Percentiles rank a stretch among this genome's conserved stretches.
These are phyloP conservation scores for Pyrrhura leucotis DNA, from an alignment of 2,797 vertebrate genomes.

Conservation along the genomic window DNA sequence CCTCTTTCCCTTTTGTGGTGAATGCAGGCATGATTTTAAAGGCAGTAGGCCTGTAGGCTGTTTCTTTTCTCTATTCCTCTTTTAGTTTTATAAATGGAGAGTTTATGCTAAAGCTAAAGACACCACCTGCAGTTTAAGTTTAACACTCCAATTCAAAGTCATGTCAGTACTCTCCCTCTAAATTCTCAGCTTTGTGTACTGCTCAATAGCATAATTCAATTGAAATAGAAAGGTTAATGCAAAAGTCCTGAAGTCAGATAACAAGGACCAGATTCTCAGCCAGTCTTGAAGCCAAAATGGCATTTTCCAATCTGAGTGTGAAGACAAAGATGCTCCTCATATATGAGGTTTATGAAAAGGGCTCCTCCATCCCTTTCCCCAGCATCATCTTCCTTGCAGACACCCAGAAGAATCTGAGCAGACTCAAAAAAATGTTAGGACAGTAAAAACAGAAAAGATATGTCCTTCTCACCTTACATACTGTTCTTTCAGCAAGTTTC, in stretches of 20 bases:
- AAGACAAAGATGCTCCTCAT: not conserved
- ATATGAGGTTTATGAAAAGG: not conserved
- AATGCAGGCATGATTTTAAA: not conserved
- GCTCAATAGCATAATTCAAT: not conserved
- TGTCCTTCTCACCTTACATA: not conserved
- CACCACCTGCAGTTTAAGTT: not conserved
- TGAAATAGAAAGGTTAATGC: not conserved
- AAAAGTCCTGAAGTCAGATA: not conserved
- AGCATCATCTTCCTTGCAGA: not conserved
- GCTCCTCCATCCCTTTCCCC: not conserved
- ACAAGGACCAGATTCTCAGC: not conserved
- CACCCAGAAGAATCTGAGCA: not conserved
- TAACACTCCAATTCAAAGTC: not conserved
- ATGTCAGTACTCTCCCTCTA: not conserved
- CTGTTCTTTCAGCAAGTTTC: not conserved
- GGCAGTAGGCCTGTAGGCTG: not conserved
- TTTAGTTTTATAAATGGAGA: not conserved
- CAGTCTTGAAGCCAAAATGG: not conserved
- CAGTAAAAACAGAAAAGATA: not conserved
- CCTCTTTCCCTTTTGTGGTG: not conserved
- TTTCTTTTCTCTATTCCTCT: not conserved
- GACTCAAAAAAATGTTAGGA: not conserved
- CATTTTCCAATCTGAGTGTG: not conserved
- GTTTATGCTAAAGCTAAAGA: not conserved
- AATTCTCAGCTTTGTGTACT: not conserved